phyloP scores from a whole-genome alignment of 2,888 invertebrate species.

The Drosophila conformis region DNA sequence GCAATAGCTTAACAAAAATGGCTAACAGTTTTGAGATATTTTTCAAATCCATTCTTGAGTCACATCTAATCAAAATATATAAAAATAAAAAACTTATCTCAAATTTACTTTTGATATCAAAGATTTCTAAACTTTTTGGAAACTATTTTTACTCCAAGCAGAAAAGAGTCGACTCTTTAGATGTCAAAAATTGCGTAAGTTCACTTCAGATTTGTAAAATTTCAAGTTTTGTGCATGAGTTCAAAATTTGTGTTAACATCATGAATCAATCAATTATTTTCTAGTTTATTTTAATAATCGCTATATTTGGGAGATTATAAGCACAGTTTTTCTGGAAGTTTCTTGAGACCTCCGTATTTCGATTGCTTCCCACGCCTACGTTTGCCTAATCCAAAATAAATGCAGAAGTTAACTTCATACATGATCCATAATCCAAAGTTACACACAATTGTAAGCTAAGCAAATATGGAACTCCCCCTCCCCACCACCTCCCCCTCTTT shows the following conservation, averaged over 20 bases:
- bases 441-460: slow-evolving; percentile 45
- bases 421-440: slow-evolving; percentile 64
- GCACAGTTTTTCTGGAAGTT: not conserved
- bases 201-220: not conserved
- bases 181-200: not conserved
- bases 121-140: not conserved
- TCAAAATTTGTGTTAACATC: not conserved
- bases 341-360: not conserved
- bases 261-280: slow-evolving; percentile 5
- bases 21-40: too few species aligned
- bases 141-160: not conserved
- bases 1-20: not conserved
- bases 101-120: not conserved
- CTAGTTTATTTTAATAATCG: slow-evolving; percentile 8
- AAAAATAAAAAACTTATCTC: too few species aligned
- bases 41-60: not conserved
- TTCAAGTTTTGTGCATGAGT: not conserved
- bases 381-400: slow-evolving; percentile 30
- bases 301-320: not conserved
- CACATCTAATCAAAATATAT: not conserved
- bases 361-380: slow-evolving; percentile 56
- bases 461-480: slow-evolving; percentile 28
- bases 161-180: not conserved
- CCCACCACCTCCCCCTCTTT: fast-evolving
- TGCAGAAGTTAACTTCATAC: slow-evolving; percentile 63